These are phyloP conservation scores for Triplophysa yarkandensis DNA, from an alignment of 2,797 vertebrate species.

Conservation along the genomic window DNA sequence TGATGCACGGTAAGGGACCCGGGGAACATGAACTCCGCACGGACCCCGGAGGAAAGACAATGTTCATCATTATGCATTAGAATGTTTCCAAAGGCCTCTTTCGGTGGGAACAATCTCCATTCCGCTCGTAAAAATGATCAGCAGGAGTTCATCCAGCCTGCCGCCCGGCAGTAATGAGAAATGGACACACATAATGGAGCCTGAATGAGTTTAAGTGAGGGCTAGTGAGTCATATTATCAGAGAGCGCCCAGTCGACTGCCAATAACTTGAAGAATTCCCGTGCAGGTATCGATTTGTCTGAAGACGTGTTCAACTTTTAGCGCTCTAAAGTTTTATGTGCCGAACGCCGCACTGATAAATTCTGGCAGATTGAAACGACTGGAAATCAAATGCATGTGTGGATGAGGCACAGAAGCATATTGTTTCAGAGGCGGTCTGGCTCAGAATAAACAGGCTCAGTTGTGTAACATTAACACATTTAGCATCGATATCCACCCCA, in stretches of 20 bases:
- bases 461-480: neutral
- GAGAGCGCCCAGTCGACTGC: conserved; percentile 42
- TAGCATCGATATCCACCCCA: neutral
- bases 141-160: conserved; percentile 36
- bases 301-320: conserved; percentile 34
- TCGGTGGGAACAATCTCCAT: conserved; percentile 35
- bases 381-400: conserved; percentile 13
- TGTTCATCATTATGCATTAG: conserved; percentile 48
- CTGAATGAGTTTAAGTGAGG: conserved; percentile 52
- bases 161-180: conserved; percentile 45
- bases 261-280: conserved; percentile 43
- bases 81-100: conserved; percentile 32
- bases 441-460: neutral
- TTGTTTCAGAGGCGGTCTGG: conserved; percentile 4
- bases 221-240: conserved; percentile 47
- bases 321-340: conserved; percentile 40
- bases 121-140: conserved; percentile 43
- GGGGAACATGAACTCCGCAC: conserved; percentile 26
- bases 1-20: conserved; percentile 49
- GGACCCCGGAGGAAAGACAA: conserved; percentile 26
- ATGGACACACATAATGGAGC: conserved; percentile 48
- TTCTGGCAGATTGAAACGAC: conserved; percentile 28
- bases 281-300: conserved; percentile 35
- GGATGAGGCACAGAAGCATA: neutral
- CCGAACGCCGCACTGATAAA: conserved; percentile 16